These are phyloP conservation scores for Pyrgilauda ruficollis DNA, from an alignment of 2,113 vertebrate species.

Conservation along the genomic window DNA sequence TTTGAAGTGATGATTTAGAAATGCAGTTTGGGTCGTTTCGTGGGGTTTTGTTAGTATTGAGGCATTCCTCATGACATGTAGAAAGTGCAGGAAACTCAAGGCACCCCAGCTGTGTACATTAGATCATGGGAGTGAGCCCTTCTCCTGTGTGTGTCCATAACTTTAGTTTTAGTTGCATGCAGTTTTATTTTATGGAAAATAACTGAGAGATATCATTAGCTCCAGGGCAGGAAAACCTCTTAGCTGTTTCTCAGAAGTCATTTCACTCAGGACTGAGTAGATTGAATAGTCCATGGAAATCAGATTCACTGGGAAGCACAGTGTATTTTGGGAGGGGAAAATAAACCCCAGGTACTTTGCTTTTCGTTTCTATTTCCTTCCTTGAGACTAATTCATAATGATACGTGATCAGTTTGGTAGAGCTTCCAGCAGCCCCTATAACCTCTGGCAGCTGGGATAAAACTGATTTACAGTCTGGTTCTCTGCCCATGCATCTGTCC, in stretches of 20 bases:
- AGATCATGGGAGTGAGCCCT: background rate
- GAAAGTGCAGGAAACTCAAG: background rate
- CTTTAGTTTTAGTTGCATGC: background rate
- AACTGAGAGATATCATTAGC: background rate
- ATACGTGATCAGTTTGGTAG: background rate
- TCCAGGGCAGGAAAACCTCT: background rate
- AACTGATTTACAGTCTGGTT: background rate
- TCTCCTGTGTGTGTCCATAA: background rate
- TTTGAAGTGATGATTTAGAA: background rate
- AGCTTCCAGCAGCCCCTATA: background rate
- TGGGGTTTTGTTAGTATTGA: background rate
- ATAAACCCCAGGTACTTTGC: background rate
- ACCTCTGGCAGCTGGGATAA: background rate
- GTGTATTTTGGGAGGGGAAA: background rate
- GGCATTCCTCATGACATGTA: background rate
- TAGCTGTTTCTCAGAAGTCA: background rate
- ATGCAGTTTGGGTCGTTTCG: background rate
- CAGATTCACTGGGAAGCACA: background rate
- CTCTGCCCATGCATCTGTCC: background rate
- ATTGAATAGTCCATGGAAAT: background rate
- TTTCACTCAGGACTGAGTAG: background rate
- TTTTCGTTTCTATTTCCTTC: background rate
- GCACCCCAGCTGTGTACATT: background rate
- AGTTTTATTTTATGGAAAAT: background rate
- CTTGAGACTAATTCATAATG: background rate